Base-by-base conservation (phyloP, 2,797 vertebrate species). In the Anniella stebbinsi region DNA sequence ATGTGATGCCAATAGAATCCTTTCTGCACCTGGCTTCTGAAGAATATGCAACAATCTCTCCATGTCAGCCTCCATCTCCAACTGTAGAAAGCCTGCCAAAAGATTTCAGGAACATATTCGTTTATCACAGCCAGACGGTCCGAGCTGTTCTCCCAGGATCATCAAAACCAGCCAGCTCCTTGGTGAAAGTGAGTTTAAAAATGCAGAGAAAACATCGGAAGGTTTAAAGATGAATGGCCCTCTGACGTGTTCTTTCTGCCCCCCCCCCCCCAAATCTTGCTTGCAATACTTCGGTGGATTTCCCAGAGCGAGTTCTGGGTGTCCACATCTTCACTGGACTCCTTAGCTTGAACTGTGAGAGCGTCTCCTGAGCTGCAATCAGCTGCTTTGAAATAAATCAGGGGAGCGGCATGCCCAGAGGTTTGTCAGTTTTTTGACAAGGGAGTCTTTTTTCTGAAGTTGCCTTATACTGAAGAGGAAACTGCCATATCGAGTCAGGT, bases 1-100 rank as follows among this genome's bases (percentile, higher is more conserved):
- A 84, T 30, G 36, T 21, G 36, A 77, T 91, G 60, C 63, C 80
- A 84, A n/a, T 33, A 84, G 63, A 84, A 83, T 77, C 45, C 30
- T 87, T 91, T 78, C 80, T 60, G 86, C 57, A 78, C 60, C 88
- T 89, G 82, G 75, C 86, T 87, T 69, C 48, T 57, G 36, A 77
- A 87, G 48, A 33, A 36, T n/a, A 69, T 70, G 38, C 45, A 48
- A 57, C 48, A 76, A 77, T 84, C 28, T 69, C 45, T 57, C 45
- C 48, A 90, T 67, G 69, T 66, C 48, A 77, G 36, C 48, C 36
- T 77, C 45, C 60, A 84, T 36, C 70, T 60, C 80, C 70, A 87
- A 70, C 72, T 67, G 72, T 8, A 33, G 80, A 87, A 83, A 48
- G 9, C 9, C 48, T 87, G 89, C 69, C 84, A 90, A 90, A 75